Conservation (phyloP, 2,113 vertebrate species). For the Amphilophus citrinellus region DNA sequence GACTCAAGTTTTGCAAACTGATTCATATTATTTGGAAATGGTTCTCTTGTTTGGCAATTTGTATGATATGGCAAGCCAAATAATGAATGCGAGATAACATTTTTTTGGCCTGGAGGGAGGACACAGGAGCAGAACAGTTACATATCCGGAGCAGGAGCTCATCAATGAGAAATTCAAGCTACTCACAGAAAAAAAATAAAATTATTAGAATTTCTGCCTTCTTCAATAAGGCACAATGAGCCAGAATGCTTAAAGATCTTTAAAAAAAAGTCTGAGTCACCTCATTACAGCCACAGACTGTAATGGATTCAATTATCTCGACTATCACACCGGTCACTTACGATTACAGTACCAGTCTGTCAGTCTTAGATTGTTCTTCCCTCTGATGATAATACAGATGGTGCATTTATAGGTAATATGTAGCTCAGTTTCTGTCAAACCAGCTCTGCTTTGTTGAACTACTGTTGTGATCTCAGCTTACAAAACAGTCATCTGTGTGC, state of each 20-base stretch:
- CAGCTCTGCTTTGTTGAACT: background rate
- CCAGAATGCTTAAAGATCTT: background rate
- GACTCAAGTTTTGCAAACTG: constrained; percentile 20
- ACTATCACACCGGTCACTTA: constrained; percentile 16
- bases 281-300: constrained; percentile 21
- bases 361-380: background rate
- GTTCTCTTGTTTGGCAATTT: constrained; percentile 30
- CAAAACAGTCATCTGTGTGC: background rate
- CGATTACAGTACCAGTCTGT: constrained; percentile 25
- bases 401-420: background rate
- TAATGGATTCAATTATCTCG: constrained; percentile 35
- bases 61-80: constrained; percentile 31
- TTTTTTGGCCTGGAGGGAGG: constrained; percentile 22
- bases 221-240: constrained; percentile 14
- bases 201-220: background rate
- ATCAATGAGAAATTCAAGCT: constrained; percentile 21
- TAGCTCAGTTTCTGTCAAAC: background rate
- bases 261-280: background rate
- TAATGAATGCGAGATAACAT: constrained; percentile 41
- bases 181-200: background rate
- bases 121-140: constrained; percentile 26
- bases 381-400: background rate
- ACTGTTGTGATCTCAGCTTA: too few relatives aligned
- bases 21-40: constrained; percentile 42
- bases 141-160: constrained; percentile 16